Percentiles rank a stretch among this genome's conserved stretches.
phyloP scores from a whole-genome alignment of 2,888 invertebrate species.

The Asteroscopus sphinx region DNA sequence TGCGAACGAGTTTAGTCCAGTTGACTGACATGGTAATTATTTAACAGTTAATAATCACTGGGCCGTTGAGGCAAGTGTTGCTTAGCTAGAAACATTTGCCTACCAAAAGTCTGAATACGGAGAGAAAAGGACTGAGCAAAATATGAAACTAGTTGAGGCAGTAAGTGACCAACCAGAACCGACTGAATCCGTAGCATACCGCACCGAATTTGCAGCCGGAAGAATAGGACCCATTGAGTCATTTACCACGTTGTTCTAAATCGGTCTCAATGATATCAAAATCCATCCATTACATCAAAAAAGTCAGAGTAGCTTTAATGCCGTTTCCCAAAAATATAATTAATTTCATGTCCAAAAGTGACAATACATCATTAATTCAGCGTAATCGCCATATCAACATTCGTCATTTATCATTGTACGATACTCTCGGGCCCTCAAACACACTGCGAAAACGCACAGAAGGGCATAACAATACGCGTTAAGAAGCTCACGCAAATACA shows the following conservation, averaged over 20 bases:
- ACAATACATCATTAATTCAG: slow-evolving; percentile 35
- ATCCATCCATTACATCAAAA: neutral
- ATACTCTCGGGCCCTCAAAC: neutral
- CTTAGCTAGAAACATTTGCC: too few species aligned
- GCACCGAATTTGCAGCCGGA: neutral
- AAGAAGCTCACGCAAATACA: neutral
- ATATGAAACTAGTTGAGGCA: too few species aligned
- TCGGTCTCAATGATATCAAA: neutral
- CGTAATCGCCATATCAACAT: slow-evolving; percentile 35
- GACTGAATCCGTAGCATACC: neutral
- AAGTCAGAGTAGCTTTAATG: neutral
- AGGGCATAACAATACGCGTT: slow-evolving; percentile 3
- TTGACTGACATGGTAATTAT: slow-evolving; percentile 2
- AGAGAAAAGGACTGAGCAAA: too few species aligned
- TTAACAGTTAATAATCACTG: too few species aligned
- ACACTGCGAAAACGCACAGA: slow-evolving; percentile 6
- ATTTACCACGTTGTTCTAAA: too few species aligned
- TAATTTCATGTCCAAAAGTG: neutral
- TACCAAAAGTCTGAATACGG: too few species aligned
- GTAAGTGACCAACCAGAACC: too few species aligned
- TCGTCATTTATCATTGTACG: slow-evolving; percentile 48
- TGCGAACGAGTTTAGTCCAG: slow-evolving; percentile 33
- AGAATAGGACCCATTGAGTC: too few species aligned
- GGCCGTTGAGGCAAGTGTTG: neutral
- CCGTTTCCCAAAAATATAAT: neutral